A percentile compares a stretch with the other conserved stretches of the same genome.
phyloP scores from a whole-genome alignment of 2,797 vertebrate species.

The Alosa sapidissima region DNA sequence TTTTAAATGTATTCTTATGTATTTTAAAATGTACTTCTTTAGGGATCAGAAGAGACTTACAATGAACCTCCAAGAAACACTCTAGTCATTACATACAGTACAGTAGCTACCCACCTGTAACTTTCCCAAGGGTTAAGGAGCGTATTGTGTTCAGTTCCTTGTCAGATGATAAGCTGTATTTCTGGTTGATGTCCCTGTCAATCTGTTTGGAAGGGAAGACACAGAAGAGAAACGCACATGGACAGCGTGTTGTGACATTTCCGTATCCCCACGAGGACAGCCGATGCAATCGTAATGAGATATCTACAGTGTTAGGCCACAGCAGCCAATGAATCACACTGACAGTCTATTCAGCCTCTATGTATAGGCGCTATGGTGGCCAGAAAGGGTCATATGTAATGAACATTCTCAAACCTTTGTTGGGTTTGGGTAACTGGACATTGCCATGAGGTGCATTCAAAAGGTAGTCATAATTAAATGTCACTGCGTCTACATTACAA shows the following conservation, averaged over 20 bases:
- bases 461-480: neutral
- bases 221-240: neutral
- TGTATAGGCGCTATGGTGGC: neutral
- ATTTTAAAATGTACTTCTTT: neutral
- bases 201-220: conserved; percentile 62
- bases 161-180: conserved; percentile 79
- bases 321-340: conserved; percentile 20
- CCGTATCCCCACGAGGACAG: neutral
- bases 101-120: conserved; percentile 72
- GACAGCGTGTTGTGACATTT: neutral
- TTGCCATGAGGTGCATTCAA: neutral
- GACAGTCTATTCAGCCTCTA: neutral
- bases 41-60: neutral
- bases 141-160: conserved; percentile 74
- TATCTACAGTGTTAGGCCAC: neutral
- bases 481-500: neutral
- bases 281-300: conserved; percentile 1
- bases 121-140: conserved; percentile 81
- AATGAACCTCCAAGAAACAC: neutral
- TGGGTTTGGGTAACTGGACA: neutral
- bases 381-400: too few relatives aligned
- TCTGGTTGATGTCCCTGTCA: conserved; percentile 76
- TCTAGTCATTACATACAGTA: conserved; percentile 5
- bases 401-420: too few relatives aligned
- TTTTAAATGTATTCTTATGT: neutral